Base-by-base conservation (phyloP, 64 coral and sea anemone species). In the Cladopsammia gracilis region DNA sequence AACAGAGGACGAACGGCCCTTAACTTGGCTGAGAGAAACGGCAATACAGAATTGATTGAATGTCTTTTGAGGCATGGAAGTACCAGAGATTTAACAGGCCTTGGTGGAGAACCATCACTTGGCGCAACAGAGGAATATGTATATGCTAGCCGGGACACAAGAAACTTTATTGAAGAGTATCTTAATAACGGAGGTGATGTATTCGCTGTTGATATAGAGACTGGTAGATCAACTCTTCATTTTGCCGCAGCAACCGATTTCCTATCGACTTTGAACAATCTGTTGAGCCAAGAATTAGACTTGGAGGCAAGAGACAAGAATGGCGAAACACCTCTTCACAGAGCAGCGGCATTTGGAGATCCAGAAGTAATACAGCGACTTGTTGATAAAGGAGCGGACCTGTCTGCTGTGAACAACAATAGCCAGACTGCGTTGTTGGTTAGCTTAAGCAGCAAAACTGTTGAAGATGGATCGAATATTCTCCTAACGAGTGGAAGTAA, bases 381-480 rank as follows among this genome's bases (percentile, higher is more conserved):
- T 48, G 18, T 93, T 16, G 83, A 87, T 64, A 73, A 69, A 93
- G 91, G 84, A 88, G 77, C 82, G 53, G 75, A 93, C 43, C 16
- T 93, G 26, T 62, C 75, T 79, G 62, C 77, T 26, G 74, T 76
- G 5, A 64, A 88, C 57, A 19, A 93, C 20, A 20, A 18, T 58
- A 74, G 84, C 9, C 65, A 47, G 18, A 88, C 91, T 43, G 84
- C 91, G 4, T 60, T 93, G 58, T 71, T 93, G 14, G 62, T 71
- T 26, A 64, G 58, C 20, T 73, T 66, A 72, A 74, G 65, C 5
- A 1, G 11, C 3, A 11, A 43, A 15, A 26, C 2, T 2, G 3
- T 44, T 47, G 22, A 77, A 8, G 15, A 1, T 3, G 15, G 44
- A 75, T 48, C 19, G 4, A 34, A 57, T 43, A 25, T 88, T 3